Conservation (phyloP, 1,140 invertebrate genomes). For the Artemia franciscana region DNA sequence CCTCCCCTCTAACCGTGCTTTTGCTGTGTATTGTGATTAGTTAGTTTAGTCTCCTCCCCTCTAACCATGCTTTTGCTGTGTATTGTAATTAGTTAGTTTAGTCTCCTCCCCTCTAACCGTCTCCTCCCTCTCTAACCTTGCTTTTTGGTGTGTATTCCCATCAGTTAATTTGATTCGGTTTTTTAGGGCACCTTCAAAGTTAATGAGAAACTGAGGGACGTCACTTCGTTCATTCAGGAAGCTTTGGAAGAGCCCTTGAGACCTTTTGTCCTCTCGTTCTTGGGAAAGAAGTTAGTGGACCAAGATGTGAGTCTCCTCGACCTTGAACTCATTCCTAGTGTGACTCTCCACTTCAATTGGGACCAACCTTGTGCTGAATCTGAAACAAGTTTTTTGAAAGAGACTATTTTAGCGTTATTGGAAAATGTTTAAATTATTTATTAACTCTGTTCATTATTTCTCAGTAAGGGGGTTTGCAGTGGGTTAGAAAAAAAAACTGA, state of each 20-base stretch:
- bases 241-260: constrained; percentile 35
- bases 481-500: too few relatives aligned
- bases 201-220: constrained; percentile 40
- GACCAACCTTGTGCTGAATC: not conserved
- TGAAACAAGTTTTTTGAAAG: not conserved
- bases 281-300: constrained; percentile 14
- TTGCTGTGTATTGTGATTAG: too few relatives aligned
- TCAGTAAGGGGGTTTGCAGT: too few relatives aligned
- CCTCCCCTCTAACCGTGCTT: too few relatives aligned
- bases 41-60: too few relatives aligned
- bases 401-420: not conserved
- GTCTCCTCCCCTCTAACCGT: too few relatives aligned
- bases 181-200: constrained; percentile 53
- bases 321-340: not conserved
- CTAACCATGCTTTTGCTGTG: too few relatives aligned
- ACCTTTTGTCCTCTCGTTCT: constrained; percentile 31
- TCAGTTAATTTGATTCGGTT: too few relatives aligned
- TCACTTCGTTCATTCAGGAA: constrained; percentile 45
- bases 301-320: not conserved
- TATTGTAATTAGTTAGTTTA: too few relatives aligned
- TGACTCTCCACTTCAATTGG: not conserved
- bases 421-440: not conserved
- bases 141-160: too few relatives aligned
- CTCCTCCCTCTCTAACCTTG: too few relatives aligned
- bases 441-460: too few relatives aligned